These are phyloP conservation scores for Parapristionchus giblindavisi DNA, from an alignment of 2,888 invertebrate species.

Conservation along the genomic window DNA sequence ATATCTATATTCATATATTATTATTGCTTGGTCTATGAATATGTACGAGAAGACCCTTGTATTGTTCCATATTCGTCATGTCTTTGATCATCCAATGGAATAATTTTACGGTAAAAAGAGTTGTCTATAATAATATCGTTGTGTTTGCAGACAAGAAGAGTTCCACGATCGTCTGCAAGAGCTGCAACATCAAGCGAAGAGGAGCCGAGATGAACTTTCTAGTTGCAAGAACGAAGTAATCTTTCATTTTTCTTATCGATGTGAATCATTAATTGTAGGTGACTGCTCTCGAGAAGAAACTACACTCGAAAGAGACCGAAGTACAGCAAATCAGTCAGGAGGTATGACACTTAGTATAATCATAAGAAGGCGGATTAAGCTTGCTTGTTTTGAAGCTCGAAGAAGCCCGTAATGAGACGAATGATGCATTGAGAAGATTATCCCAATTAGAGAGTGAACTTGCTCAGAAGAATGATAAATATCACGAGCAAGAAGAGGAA, in stretches of 20 bases:
- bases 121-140: not conserved
- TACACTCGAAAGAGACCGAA: constrained; percentile 66
- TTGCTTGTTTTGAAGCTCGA: constrained; percentile 54
- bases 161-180: constrained; percentile 69
- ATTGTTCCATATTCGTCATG: too few species aligned
- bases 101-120: too few species aligned
- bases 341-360: constrained; percentile 43
- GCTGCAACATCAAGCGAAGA: constrained; percentile 64
- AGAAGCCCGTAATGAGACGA: constrained; percentile 61
- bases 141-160: constrained; percentile 68
- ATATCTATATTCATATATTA: not conserved
- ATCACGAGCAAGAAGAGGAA: constrained; percentile 61
- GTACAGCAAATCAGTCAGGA: constrained; percentile 64
- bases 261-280: constrained; percentile 42
- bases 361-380: not conserved
- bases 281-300: constrained; percentile 62
- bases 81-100: too few species aligned
- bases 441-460: constrained; percentile 49
- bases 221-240: constrained; percentile 62
- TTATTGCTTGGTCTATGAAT: not conserved
- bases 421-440: constrained; percentile 56
- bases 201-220: constrained; percentile 64
- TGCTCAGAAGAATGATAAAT: constrained; percentile 51
- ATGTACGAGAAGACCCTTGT: constrained; percentile 18
- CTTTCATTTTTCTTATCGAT: not conserved